Percentiles rank a stretch among this genome's conserved stretches.
Conservation (phyloP, 2,797 vertebrate genomes). For the Orientallactaga sibirica region DNA sequence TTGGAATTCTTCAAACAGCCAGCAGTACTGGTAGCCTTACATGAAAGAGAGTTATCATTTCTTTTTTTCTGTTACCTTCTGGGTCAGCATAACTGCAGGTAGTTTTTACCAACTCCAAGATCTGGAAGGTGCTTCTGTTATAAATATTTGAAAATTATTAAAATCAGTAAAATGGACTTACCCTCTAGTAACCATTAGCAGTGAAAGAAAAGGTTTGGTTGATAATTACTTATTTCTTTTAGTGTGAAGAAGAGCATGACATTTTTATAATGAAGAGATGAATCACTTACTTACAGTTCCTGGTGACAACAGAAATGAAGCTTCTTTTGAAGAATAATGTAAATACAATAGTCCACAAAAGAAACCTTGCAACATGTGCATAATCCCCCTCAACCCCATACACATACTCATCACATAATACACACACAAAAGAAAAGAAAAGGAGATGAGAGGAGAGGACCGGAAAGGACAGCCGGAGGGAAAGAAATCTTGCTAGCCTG, state of each 20-base stretch:
- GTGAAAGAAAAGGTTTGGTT: conserved; percentile 9
- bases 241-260: conserved; percentile 53
- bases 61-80: conserved; percentile 3
- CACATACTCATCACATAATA: too few relatives aligned
- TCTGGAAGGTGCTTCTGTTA: neutral
- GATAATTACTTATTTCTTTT: conserved; percentile 40
- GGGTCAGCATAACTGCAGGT: conserved; percentile 23
- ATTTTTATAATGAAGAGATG: conserved; percentile 59
- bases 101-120: conserved; percentile 62
- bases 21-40: conserved; percentile 73
- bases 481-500: neutral
- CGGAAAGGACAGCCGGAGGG: neutral
- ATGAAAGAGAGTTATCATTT: conserved; percentile 60
- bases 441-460: too few relatives aligned
- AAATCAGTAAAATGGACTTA: conserved; percentile 46
- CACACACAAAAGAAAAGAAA: too few relatives aligned
- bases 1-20: conserved; percentile 87
- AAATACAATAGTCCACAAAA: neutral
- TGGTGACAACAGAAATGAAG: conserved; percentile 47
- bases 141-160: conserved; percentile 60
- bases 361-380: too few relatives aligned
- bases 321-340: conserved; percentile 35
- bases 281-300: conserved; percentile 13
- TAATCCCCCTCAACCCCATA: too few relatives aligned
- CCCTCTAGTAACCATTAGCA: conserved; percentile 32